Base-by-base conservation (phyloP, 1,140 invertebrate genomes). In the Orius insidiosus region DNA sequence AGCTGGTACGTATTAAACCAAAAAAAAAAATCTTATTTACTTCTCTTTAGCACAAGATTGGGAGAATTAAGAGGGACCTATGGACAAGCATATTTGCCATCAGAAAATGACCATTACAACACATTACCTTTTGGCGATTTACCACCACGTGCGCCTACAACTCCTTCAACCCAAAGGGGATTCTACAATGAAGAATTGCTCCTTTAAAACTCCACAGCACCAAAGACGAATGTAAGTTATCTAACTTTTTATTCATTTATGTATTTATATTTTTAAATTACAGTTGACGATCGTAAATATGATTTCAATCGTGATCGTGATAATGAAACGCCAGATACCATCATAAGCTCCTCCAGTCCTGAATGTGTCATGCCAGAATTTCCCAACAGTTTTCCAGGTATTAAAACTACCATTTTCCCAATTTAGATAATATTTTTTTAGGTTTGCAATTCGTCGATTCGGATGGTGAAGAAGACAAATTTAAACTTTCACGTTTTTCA, bases 101-200 rank as follows among this genome's bases (percentile, higher is more conserved):
- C 72, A 53, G 65, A 75, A 45, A 71, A 72, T 3, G 83, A 88
- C 66, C 79, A 78, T 63, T 88, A 89, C 56, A 79, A 76, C 53
- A 82, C 79, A 1, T 72, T 80, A 61, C 85, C 85, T 10, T 86
- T 85, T 59, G 83, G 84, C 3, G 76, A 80, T 55, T 65, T 76
- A 10, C 71, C 79, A 55, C 78, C 80, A 0, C 57, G 78, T 19
- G 72, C 79, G 7, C 76, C 81, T 50, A 70, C 74, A 45, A 68
- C 73, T 34, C 62, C 72, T 11, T 78, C 80, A 2, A 86, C 82
- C n/a, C 82, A 86, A 56, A 69, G 86, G 60, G 85, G 86, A 3
- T 93, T 89, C 59, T 94, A 93, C 55, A 85, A 88, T 64, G 85
- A 92, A 69, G 88, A 94, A 65, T 94, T 94, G 76, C 80, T 18